phyloP scores from a whole-genome alignment of 2,797 vertebrate genomes.

The Peromyscus melanophrys region DNA sequence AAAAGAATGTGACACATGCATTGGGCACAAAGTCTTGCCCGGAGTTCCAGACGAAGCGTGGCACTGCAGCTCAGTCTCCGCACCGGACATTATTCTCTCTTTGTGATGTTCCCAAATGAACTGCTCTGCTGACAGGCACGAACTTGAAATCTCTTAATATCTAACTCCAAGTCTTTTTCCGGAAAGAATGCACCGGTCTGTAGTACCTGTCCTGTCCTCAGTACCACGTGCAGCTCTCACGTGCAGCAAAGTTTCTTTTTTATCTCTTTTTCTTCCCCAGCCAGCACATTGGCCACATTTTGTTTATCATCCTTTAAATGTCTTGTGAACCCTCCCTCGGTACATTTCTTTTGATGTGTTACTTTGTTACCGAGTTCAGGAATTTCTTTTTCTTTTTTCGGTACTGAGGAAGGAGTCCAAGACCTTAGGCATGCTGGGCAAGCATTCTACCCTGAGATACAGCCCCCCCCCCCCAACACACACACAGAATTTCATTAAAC shows the following conservation, averaged over 20 bases:
- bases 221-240: not conserved
- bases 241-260: not conserved
- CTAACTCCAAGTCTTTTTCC: slow-evolving; percentile 24
- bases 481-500: not conserved
- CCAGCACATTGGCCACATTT: not conserved
- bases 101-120: not conserved
- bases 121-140: not conserved
- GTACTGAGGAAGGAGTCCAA: not conserved
- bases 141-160: not conserved
- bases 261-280: not conserved
- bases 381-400: not conserved
- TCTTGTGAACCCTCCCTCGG: not conserved
- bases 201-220: not conserved
- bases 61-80: not conserved
- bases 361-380: slow-evolving; percentile 6
- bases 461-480: not conserved
- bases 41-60: not conserved
- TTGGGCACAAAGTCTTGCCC: not conserved
- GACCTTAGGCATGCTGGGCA: not conserved
- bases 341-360: slow-evolving; percentile 23
- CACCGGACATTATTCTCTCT: not conserved
- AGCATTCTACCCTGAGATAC: not conserved
- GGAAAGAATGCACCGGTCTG: not conserved
- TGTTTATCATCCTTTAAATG: not conserved
- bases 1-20: not conserved